Conservation (phyloP, 1,140 invertebrate genomes). For the Sogatella furcifera region DNA sequence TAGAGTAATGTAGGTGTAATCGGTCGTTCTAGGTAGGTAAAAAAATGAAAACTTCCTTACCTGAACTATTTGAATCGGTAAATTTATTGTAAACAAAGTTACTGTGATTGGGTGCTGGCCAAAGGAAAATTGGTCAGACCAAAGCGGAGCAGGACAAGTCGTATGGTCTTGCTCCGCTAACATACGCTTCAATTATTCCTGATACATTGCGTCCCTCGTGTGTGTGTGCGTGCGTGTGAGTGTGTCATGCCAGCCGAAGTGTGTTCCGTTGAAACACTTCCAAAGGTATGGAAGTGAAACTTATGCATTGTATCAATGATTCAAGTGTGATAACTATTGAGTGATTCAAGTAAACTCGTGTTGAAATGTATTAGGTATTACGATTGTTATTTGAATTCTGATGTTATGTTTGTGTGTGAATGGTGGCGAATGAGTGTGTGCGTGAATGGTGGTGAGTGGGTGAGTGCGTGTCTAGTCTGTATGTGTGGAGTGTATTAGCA, state of each 20-base stretch:
- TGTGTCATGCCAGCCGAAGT: constrained; percentile 24
- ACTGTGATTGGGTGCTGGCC: constrained; percentile 3
- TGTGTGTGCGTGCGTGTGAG: constrained; percentile 15
- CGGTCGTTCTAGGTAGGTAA: background rate
- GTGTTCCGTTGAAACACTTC: constrained; percentile 21
- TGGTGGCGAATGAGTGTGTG: constrained; percentile 7
- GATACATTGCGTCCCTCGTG: constrained; percentile 22
- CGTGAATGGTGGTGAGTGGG: background rate
- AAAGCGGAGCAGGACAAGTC: background rate
- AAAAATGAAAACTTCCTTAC: constrained; percentile 3
- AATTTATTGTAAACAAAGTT: constrained; percentile 4
- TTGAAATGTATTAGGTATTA: constrained; percentile 17
- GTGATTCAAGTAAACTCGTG: constrained; percentile 17
- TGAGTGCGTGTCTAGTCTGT: too few relatives aligned
- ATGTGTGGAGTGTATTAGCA: too few relatives aligned
- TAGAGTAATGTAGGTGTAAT: background rate
- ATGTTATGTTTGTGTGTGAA: constrained; percentile 3
- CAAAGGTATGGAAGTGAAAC: constrained; percentile 23
- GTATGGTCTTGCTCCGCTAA: background rate
- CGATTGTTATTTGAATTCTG: constrained; percentile 16
- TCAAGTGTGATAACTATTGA: constrained; percentile 1
- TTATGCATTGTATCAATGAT: constrained; percentile 25
- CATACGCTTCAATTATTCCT: constrained; percentile 19
- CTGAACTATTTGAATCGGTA: constrained; percentile 7
- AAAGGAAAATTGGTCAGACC: background rate